These are phyloP conservation scores for Microtus richardsoni DNA, from an alignment of 2,113 vertebrate genomes.

Conservation along the genomic window DNA sequence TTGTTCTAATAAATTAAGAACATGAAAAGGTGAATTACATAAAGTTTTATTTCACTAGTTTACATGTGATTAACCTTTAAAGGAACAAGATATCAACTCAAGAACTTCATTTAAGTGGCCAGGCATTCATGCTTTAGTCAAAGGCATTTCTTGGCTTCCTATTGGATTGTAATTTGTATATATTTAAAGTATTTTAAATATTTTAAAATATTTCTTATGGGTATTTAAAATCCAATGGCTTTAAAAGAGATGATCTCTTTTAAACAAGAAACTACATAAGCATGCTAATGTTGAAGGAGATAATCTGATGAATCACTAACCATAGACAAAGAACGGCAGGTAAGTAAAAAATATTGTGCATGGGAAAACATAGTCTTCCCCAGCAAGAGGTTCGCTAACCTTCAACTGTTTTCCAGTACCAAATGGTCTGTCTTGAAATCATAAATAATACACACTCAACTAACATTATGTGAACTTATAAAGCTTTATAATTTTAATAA, in stretches of 20 bases:
- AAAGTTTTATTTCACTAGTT: slow-evolving; percentile 45
- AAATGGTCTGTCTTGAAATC: background rate
- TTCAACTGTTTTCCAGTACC: background rate
- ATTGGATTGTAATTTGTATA: too few relatives aligned
- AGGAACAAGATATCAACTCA: background rate
- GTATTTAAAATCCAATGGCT: background rate
- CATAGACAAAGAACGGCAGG: background rate
- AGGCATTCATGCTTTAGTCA: slow-evolving; percentile 25
- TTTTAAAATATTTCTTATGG: background rate
- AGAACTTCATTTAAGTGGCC: slow-evolving; percentile 37
- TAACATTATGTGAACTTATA: background rate
- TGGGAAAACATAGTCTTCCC: background rate
- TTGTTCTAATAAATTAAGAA: slow-evolving; percentile 67
- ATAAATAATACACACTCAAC: background rate
- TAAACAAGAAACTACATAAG: background rate
- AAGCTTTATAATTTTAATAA: background rate
- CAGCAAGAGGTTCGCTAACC: background rate
- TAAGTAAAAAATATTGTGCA: background rate
- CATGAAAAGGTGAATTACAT: slow-evolving; percentile 47
- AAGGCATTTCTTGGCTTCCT: background rate
- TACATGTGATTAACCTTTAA: slow-evolving; percentile 73
- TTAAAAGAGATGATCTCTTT: background rate
- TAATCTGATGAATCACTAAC: background rate
- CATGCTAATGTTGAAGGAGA: background rate
- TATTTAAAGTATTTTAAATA: too few relatives aligned